Base-by-base conservation (phyloP, 2,888 invertebrate species). In the Nebria brevicollis region DNA sequence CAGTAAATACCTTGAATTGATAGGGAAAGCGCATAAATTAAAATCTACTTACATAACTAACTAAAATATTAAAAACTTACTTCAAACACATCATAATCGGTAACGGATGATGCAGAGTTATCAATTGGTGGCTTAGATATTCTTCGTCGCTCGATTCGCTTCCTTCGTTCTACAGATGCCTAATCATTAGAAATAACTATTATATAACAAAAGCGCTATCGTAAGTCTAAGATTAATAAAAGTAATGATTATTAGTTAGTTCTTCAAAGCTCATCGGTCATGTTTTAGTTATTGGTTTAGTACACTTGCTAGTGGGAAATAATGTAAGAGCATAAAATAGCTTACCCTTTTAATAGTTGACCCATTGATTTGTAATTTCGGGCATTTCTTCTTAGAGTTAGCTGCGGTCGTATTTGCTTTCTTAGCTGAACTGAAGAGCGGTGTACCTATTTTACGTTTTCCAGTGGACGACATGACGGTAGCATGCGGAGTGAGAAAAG, bases 61-160 rank as follows among this genome's bases (percentile, higher is more conserved):
- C n/a, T 5, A 15, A n/a, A 25, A 10, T 15, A 25, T 15, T 68
- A 8, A 13, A 26, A 26, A 75, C 75, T 79, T 74, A 79, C 79
- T 43, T 79, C 68, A 68, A 79, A 79, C 66, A 26, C 13, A 42
- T 68, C 54, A 68, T 79, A 79, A 26, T 75, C 79, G n/a, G 79
- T 68, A 4, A 68, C 43, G 41, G 15, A 74, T 20, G 68, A 43
- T 5, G 42, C 2, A 5, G 66, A 74, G 41, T 25, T 11, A 13
- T 15, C 20, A 43, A 4, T 54, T 74, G 13, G 2, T 72, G 54
- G 13, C 11, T 64, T 26, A 2, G 70, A 77, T 8, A 11, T 7
- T 68, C 54, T 66, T 66, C 65, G 72, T 10, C 42, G 72, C 13
- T 72, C 77, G 15, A 78, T 26, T n/a, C 77, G 72, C 42, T 74